Percentiles rank a stretch among this genome's conserved stretches.
Conservation (phyloP, 2,888 invertebrate species). For the Diloba caeruleocephala region DNA sequence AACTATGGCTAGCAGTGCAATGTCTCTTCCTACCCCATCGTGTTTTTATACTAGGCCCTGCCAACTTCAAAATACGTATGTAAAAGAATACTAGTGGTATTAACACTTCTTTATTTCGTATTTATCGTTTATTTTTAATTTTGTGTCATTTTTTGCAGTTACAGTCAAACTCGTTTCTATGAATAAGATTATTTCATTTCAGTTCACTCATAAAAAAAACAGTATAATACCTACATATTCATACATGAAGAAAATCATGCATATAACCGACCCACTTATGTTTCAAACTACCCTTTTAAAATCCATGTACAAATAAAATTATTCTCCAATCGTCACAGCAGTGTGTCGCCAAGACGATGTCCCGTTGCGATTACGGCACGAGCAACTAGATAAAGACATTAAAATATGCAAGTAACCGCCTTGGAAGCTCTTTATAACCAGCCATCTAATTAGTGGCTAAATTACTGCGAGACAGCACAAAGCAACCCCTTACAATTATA, state of each 20-base stretch:
- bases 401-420: slow-evolving; percentile 77
- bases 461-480: slow-evolving; percentile 45
- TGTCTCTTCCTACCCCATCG: no score
- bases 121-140: no score
- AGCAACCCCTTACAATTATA: slow-evolving; percentile 38
- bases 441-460: slow-evolving; percentile 56
- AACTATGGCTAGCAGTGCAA: no score
- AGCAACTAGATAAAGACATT: slow-evolving; percentile 76
- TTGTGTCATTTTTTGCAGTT: neutral
- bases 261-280: no score
- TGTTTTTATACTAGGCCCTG: no score
- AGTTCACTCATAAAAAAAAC: no score
- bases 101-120: no score
- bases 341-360: slow-evolving; percentile 63
- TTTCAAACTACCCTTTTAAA: slow-evolving; percentile 2
- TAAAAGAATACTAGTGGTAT: no score
- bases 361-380: slow-evolving; percentile 66
- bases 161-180: no score
- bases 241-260: neutral
- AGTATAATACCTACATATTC: neutral
- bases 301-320: slow-evolving; percentile 2
- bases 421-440: slow-evolving; percentile 49
- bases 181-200: no score
- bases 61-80: no score
- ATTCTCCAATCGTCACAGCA: slow-evolving; percentile 25